Base-by-base conservation (phyloP, 2,113 vertebrate species). In the Strix aluco region DNA sequence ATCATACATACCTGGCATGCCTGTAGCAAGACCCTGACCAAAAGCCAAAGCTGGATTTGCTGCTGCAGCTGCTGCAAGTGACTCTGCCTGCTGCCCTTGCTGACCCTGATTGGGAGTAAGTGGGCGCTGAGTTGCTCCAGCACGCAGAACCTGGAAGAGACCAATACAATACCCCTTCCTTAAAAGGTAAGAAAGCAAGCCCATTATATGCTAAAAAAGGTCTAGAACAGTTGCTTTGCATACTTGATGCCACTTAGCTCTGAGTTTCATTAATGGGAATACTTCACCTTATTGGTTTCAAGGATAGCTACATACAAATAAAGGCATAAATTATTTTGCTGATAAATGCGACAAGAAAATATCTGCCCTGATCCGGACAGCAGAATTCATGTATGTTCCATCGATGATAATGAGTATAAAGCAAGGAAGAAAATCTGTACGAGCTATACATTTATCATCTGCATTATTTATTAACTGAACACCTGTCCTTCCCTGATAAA, bases 1-100 rank as follows among this genome's bases (percentile, higher is more conserved):
- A 94, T 70, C 36, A 32, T 12, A 93, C 94, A 91, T 96, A 99
- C 99, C 99, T 98, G 99, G 96, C 99, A 99, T 99, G 97, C 99
- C 99, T 63, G 99, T 97, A 97, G 98, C 98, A 95, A 99, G 98
- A 91, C 98, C 98, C 95, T 99, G 98, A 91, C 98, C 98, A 92
- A 99, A 99, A 63, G 99, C 99, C 97, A 99, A 98, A 78, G 99
- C 98, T 88, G 99, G 98, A 97, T 99, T 99, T 94, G 99, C 98
- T 81, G 99, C 98, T 34, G 98, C 98, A 89, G 98, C 99, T 84
- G 99, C 99, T 88, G 99, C 99, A 74, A 99, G 98, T 51, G 99
- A 99, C 90, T 99, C 99, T 93, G 98, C 98, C 96, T 99, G 99
- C 88, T 99, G 99, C 95, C 99, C 99, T 89, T 99, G 99, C 86